A percentile compares a stretch with the other conserved stretches of the same genome.
Conservation (phyloP, 2,888 invertebrate genomes). For the Junonia oenone region DNA sequence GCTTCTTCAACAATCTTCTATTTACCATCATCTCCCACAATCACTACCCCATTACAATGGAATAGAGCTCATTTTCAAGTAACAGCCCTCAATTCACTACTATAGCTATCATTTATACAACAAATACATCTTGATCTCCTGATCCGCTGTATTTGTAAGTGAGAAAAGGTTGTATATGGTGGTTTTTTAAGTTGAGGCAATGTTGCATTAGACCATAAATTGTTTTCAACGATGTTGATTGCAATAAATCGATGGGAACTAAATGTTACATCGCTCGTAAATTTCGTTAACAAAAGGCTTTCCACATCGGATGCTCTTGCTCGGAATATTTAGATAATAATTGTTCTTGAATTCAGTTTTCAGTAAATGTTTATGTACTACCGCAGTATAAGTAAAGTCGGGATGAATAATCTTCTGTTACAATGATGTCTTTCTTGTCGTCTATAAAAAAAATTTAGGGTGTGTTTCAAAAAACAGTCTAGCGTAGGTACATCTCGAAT, state of each 20-base stretch:
- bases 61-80: background rate
- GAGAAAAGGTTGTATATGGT: slow-evolving; percentile 5
- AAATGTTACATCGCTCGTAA: slow-evolving; percentile 1
- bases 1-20: background rate
- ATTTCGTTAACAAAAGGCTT: background rate
- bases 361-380: background rate
- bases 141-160: background rate
- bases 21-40: background rate
- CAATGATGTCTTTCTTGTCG: too few species aligned
- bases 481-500: too few species aligned
- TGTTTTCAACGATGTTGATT: slow-evolving; percentile 9
- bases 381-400: background rate
- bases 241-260: slow-evolving; percentile 9
- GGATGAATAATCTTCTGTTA: background rate
- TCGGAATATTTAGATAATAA: background rate
- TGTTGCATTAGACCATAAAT: slow-evolving; percentile 10
- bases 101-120: background rate
- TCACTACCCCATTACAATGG: background rate
- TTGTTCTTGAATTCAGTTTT: background rate
- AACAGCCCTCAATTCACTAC: background rate
- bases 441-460: too few species aligned
- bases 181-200: slow-evolving; percentile 6
- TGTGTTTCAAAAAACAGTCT: too few species aligned
- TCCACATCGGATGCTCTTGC: background rate
- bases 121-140: slow-evolving; percentile 9